Base-by-base conservation (phyloP, 2,888 invertebrate species). In the Aspidiotus destructor region DNA sequence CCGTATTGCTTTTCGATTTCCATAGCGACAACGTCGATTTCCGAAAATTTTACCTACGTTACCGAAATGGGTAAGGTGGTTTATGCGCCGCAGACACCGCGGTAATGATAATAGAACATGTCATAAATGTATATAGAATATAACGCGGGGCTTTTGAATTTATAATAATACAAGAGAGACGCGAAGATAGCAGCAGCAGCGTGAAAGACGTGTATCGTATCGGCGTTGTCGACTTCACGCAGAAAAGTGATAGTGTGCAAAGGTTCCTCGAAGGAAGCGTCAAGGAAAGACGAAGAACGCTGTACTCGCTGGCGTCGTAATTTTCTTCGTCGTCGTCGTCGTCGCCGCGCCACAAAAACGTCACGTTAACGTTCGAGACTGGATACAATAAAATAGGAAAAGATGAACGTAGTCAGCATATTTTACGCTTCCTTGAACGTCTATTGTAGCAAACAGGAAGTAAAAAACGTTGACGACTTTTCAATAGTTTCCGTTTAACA, bases 341-440 rank as follows among this genome's bases (percentile, higher is more conserved):
- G 28, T 28, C 5, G 28, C 48, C 11, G 48, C 48, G 48, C n/a
- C 48, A n/a, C 48, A n/a, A 48, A n/a, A n/a, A 48, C n/a, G 48
- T 48, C 48, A n/a, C 48, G 48, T n/a, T 48, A 11, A 48, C n/a
- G 48, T 28, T 28, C 28, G 28, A 28, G 28, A 28, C 28, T 28
- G 28, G 28, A 28, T 28, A 28, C 28, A 28, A 28, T 28, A 48
- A 48, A 48, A 48, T 48, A n/a, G 48, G 55, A 41, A 17, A 55
- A 54, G 17, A 60, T 17, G 57, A 58, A 28, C 57, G 60, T 44
- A 67, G 67, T 67, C 67, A 67, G 67, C 67, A 67, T 67, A 67
- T 67, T 67, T 67, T 67, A 67, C 67, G 58, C 67, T 67, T 67
- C 67, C 60, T 48, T 48, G 60, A 67, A 60, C 60, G 67, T 67